phyloP scores from a whole-genome alignment of 2,797 vertebrate species.

The Clamator glandarius region DNA sequence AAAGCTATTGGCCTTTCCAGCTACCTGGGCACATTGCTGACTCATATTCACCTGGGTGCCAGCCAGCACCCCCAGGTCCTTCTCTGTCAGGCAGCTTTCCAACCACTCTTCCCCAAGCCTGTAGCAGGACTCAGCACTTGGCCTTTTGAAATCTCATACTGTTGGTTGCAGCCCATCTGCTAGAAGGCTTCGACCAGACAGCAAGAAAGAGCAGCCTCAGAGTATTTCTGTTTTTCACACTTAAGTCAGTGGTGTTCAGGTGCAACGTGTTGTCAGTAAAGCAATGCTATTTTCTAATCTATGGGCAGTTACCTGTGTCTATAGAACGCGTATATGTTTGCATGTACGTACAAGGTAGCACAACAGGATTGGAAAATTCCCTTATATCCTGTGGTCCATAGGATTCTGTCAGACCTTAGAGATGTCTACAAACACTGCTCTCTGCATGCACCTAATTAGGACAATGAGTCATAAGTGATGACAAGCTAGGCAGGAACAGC shows the following conservation, averaged over 20 bases:
- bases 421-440: not conserved
- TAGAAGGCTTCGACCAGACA: not conserved
- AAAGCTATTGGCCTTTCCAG: no score
- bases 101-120: no score
- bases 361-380: not conserved
- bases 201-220: not conserved
- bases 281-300: not conserved
- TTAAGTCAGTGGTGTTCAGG: accelerated
- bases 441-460: not conserved
- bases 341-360: no score
- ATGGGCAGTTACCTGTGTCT: not conserved
- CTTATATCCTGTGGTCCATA: not conserved
- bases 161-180: not conserved
- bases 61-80: no score
- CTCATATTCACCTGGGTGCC: no score
- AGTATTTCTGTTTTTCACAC: not conserved
- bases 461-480: not conserved
- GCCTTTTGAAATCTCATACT: no score
- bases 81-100: no score
- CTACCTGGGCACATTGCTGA: no score
- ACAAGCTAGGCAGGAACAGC: not conserved
- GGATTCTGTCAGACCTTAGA: not conserved
- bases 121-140: no score
- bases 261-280: not conserved
- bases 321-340: not conserved